phyloP scores from a whole-genome alignment of 2,888 invertebrate species.

The Hypolimnas misippus region DNA sequence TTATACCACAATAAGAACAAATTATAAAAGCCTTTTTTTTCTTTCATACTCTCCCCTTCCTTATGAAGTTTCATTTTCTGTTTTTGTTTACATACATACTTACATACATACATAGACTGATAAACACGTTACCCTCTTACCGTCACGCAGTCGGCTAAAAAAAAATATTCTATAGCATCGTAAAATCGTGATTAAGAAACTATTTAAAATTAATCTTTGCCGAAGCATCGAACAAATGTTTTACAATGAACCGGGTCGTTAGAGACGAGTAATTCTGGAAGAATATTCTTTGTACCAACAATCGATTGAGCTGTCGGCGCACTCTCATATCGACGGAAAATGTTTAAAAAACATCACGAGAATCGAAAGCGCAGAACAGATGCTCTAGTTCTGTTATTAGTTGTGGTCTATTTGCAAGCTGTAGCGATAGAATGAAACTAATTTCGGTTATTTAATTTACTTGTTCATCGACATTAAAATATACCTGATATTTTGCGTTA shows the following conservation, averaged over 20 bases:
- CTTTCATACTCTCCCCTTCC: constrained; percentile 35
- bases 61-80: constrained; percentile 41
- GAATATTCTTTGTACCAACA: constrained; percentile 47
- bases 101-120: too few relatives aligned
- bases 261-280: constrained; percentile 33
- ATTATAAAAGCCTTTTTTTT: constrained; percentile 23
- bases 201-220: constrained; percentile 1
- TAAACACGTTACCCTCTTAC: too few relatives aligned
- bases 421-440: not conserved
- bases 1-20: constrained; percentile 21
- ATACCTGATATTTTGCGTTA: too few relatives aligned
- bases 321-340: constrained; percentile 54
- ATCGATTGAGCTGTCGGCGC: constrained; percentile 56
- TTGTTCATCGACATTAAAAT: too few relatives aligned
- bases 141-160: too few relatives aligned
- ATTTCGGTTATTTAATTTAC: not conserved
- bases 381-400: constrained; percentile 53
- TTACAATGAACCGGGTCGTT: constrained; percentile 17
- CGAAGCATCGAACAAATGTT: constrained; percentile 1
- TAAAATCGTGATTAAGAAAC: not conserved
- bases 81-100: constrained; percentile 43
- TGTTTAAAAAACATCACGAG: constrained; percentile 61
- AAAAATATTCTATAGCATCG: not conserved
- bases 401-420: constrained; percentile 17
- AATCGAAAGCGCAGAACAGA: constrained; percentile 49